Conservation (phyloP, 1,140 invertebrate genomes). For the Drosophila ananassae region DNA sequence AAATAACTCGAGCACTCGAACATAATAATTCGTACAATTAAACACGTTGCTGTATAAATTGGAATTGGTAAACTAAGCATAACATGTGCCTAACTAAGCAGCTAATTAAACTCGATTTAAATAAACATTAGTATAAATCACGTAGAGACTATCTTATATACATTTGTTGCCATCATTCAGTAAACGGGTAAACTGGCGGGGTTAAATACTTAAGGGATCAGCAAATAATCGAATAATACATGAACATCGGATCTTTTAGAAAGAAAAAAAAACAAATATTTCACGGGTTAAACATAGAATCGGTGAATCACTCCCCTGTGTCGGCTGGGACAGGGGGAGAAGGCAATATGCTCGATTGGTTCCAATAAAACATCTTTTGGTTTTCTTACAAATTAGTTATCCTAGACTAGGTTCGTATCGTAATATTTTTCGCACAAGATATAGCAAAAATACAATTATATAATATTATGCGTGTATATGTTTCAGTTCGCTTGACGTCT, state of each 20-base stretch:
- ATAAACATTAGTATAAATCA: constrained; percentile 43
- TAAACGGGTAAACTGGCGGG: not conserved
- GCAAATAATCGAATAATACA: constrained; percentile 36
- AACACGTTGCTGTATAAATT: constrained; percentile 45
- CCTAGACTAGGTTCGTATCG: constrained; percentile 37
- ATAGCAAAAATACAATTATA: constrained; percentile 55
- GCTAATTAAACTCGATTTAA: constrained; percentile 61
- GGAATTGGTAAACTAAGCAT: constrained; percentile 52
- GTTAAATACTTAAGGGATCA: constrained; percentile 35
- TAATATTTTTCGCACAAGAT: constrained; percentile 39
- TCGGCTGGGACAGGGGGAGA: constrained; percentile 2
- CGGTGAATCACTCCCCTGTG: constrained; percentile 17
- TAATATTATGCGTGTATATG: constrained; percentile 51
- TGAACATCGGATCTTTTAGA: constrained; percentile 7
- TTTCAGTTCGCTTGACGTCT: constrained; percentile 69
- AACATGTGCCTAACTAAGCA: constrained; percentile 55
- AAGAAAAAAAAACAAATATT: constrained; percentile 30
- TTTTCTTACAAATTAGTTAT: constrained; percentile 26
- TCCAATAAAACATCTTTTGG: constrained; percentile 34
- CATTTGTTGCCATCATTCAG: constrained; percentile 23
- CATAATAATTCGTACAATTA: constrained; percentile 36
- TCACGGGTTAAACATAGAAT: constrained; percentile 35
- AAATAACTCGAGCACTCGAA: constrained; percentile 35
- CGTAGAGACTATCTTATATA: constrained; percentile 55
- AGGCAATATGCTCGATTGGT: constrained; percentile 20